Conservation (phyloP, 30 jellyfish, hydroid and myxozoan species). For the Aurelia aurita region DNA sequence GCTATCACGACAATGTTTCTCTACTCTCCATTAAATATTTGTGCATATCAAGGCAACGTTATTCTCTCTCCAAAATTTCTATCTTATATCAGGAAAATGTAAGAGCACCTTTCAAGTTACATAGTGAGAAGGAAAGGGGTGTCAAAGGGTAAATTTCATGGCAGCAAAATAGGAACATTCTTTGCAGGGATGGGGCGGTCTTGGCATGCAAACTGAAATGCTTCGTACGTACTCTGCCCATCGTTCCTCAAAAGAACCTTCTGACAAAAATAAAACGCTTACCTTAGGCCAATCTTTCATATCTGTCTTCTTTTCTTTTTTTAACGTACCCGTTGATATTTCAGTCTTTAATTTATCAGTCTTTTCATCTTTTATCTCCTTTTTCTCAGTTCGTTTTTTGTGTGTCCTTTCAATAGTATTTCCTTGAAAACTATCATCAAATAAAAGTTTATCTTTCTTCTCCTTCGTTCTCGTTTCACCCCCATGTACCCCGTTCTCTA, state of each 20-base stretch:
- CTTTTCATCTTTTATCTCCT: conserved; percentile 39
- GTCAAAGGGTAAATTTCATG: too few species aligned
- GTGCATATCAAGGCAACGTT: too few species aligned
- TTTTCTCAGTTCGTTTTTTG: conserved; percentile 16
- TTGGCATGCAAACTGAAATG: too few species aligned
- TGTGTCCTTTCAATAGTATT: conserved; percentile 14
- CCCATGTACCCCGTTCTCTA: conserved; percentile 39
- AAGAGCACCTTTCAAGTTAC: too few species aligned
- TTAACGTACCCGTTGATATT: neutral
- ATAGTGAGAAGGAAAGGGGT: too few species aligned
- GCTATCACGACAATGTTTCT: too few species aligned
- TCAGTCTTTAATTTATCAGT: conserved; percentile 20
- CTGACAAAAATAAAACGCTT: neutral
- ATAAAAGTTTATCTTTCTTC: conserved; percentile 5
- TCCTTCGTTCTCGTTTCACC: conserved; percentile 1
- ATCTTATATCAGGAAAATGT: too few species aligned
- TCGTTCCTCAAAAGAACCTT: neutral
- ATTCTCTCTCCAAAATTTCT: too few species aligned
- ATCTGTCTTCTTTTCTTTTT: conserved; percentile 44
- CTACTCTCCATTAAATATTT: too few species aligned
- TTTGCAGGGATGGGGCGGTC: too few species aligned
- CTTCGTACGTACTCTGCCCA: too few species aligned
- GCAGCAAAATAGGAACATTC: too few species aligned
- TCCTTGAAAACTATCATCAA: neutral
- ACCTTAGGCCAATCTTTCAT: conserved; percentile 74